phyloP scores from a whole-genome alignment of 1,140 invertebrate species.

The Pachypeltis micranthus region DNA sequence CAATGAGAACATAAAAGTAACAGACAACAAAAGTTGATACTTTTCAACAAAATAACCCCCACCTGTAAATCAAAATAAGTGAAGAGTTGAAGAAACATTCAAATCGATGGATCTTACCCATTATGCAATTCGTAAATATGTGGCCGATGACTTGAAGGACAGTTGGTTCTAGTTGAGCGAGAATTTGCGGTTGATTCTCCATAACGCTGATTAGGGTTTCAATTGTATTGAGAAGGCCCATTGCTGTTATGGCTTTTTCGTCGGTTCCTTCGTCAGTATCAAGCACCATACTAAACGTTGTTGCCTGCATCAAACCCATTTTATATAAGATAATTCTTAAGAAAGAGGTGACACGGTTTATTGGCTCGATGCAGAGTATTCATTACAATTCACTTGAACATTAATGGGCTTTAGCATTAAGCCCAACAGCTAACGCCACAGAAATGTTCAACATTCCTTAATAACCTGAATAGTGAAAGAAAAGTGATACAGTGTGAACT shows the following conservation, averaged over 20 bases:
- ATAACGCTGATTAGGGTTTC: conserved; percentile 89
- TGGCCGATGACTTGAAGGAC: conserved; percentile 85
- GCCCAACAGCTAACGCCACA: too few species aligned
- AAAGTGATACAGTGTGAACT: too few species aligned
- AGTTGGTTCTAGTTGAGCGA: conserved; percentile 81
- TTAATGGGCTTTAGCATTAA: too few species aligned
- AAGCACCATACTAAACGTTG: conserved; percentile 81
- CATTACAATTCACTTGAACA: too few species aligned
- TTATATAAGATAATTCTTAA: conserved; percentile 13
- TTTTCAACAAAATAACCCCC: too few species aligned
- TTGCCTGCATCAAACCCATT: conserved; percentile 42
- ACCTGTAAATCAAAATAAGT: neutral
- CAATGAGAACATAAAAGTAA: conserved; percentile 25
- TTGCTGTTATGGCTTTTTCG: conserved; percentile 93
- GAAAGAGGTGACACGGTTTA: too few species aligned
- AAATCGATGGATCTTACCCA: conserved; percentile 24
- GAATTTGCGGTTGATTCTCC: conserved; percentile 82
- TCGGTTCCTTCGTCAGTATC: conserved; percentile 77
- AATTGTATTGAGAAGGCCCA: conserved; percentile 93
- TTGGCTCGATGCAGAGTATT: too few species aligned
- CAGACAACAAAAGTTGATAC: too few species aligned
- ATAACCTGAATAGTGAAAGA: too few species aligned
- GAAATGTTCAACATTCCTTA: too few species aligned
- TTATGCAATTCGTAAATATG: conserved; percentile 72
- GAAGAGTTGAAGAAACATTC: neutral